These are phyloP conservation scores for Oreohelix idahoensis DNA, from an alignment of 1,140 invertebrate genomes.

Conservation along the genomic window DNA sequence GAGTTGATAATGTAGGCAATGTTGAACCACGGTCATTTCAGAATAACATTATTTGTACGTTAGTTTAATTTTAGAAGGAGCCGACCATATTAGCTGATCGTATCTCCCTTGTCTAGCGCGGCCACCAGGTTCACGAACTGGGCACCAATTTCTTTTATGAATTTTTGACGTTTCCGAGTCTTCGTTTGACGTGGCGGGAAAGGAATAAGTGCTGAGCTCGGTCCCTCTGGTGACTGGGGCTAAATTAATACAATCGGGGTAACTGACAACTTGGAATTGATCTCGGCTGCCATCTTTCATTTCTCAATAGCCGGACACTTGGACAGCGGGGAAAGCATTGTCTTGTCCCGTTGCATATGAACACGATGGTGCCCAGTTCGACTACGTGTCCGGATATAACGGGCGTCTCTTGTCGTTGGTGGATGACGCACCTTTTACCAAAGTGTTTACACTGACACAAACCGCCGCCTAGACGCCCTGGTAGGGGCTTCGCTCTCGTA, in stretches of 20 bases:
- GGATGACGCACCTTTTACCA: neutral
- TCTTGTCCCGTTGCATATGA: neutral
- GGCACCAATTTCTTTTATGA: conserved; percentile 38
- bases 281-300: conserved; percentile 27
- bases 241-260: conserved; percentile 20
- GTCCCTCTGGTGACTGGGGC: neutral
- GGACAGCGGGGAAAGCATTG: conserved; percentile 15
- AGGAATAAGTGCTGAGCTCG: too few relatives aligned
- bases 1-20: neutral
- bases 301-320: neutral
- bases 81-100: conserved; percentile 22
- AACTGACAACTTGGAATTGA: conserved; percentile 30
- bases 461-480: neutral
- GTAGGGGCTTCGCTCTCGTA: too few relatives aligned
- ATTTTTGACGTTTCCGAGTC: conserved; percentile 5
- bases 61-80: conserved; percentile 1
- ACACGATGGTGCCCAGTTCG: neutral
- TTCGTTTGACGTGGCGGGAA: conserved; percentile 16
- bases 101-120: neutral
- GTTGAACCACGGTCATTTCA: neutral
- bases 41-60: conserved; percentile 16
- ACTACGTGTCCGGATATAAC: neutral
- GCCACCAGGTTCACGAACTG: conserved; percentile 10
- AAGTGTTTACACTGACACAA: neutral
- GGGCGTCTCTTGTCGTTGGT: neutral